A percentile compares a stretch with the other conserved stretches of the same genome.
Conservation (phyloP, 2,797 vertebrate genomes). For the Ctenosaura bakeri region DNA sequence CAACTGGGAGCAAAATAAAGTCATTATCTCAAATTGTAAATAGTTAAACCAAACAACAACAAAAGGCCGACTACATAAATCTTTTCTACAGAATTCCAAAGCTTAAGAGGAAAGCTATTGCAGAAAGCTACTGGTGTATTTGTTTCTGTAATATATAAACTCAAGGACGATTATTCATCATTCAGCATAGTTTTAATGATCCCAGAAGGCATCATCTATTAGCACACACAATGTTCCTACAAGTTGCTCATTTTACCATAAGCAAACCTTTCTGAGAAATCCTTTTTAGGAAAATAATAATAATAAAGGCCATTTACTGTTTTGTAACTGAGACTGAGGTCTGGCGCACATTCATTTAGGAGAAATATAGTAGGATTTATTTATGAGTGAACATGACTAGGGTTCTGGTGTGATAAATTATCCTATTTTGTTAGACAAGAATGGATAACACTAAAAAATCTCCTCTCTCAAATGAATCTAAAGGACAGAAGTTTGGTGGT, state of each 20-base stretch:
- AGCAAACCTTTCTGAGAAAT: background rate
- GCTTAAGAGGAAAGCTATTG: slow-evolving; percentile 29
- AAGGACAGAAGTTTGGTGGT: no score
- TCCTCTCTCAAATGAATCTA: no score
- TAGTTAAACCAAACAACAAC: slow-evolving; percentile 50
- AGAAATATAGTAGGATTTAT: background rate
- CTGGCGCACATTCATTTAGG: no score
- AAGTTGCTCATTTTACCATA: background rate
- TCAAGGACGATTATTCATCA: slow-evolving; percentile 38
- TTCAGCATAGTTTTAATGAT: slow-evolving; percentile 41
- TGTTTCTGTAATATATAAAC: slow-evolving; percentile 47
- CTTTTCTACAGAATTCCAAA: slow-evolving; percentile 40
- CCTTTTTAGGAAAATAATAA: background rate
- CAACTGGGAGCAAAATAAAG: slow-evolving; percentile 46
- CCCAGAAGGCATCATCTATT: background rate
- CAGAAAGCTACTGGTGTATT: background rate
- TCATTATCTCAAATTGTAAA: slow-evolving; percentile 48
- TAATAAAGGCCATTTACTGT: background rate
- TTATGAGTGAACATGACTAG: background rate
- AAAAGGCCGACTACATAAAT: slow-evolving; percentile 38
- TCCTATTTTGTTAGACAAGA: slow-evolving; percentile 14
- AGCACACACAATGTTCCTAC: slow-evolving; percentile 18
- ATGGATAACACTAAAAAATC: background rate
- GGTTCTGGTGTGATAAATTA: slow-evolving; percentile 11
- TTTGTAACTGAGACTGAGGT: background rate